Evolutionary conservation across 2,797 vertebrate species (phyloP), one percentile per base, ranked within the genome.

Genomic region (Hydrocynus forskahlii): DNA sequence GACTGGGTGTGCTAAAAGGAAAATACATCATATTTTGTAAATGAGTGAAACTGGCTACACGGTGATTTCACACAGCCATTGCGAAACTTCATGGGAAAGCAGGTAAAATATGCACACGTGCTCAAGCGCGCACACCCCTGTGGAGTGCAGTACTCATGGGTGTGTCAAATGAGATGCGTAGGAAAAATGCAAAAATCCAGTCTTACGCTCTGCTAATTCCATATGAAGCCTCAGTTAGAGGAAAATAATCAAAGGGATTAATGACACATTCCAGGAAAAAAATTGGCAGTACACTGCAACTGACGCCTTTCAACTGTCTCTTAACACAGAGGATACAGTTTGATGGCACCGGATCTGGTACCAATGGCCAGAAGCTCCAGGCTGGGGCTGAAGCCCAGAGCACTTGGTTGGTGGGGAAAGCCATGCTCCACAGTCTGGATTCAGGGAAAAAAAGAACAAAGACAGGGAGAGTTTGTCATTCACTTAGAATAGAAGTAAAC

Each of bases 391-490:
- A 95, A 98, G 76, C 97, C 97, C 64, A 99, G 90, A 21, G 98
- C 97, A 0, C 97, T 99, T 88, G 98, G 98, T 88, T 99, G 98
- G 89, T 99, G 97, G 1, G 98, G 98, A 91, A 99, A 99, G 70
- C 98, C 98, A 94, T 99, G 98, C 83, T 99, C 98, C 86, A 99
- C 97, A 0, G 97, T 98, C 98, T 99, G 89, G 43, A 38, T 64
- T 79, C 84, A 89, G 75, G 0, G 75, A 50, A 85, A 60, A 52
- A 48, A 48, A 12, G 66, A 69, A 48, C 17, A 67, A 7, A 68
- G 52, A 21, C 3, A 54, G 10, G 1, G 12, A 25, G 48, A 17
- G 43, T 6, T 57, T n/a, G 60, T 4, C 25, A 55, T 19, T 35
- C 8, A 54, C 19, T 54, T 16, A 10, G 6, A 52, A 25, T 10